phyloP scores from a whole-genome alignment of 2,888 invertebrate genomes.

The Saturnia pavonia region DNA sequence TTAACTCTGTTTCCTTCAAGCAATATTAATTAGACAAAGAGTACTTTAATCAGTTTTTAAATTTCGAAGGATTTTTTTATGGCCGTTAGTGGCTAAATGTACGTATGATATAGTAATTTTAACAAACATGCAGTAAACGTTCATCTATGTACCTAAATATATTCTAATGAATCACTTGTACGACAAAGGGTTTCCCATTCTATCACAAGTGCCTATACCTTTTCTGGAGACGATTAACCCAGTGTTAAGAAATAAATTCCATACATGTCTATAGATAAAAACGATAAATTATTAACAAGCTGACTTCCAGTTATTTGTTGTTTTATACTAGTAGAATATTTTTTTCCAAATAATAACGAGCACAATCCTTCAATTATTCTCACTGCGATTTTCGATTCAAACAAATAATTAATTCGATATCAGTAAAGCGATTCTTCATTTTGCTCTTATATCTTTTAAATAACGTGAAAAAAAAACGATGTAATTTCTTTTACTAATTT shows the following conservation, averaged over 20 bases:
- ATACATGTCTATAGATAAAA: too few species aligned
- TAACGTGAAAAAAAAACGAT: constrained; percentile 33
- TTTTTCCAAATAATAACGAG: background rate
- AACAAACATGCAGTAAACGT: background rate
- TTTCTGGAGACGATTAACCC: background rate
- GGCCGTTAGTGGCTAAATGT: too few species aligned
- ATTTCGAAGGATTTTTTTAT: too few species aligned
- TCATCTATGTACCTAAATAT: background rate
- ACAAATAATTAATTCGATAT: constrained; percentile 29
- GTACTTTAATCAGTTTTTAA: too few species aligned
- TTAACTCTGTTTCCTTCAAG: too few species aligned
- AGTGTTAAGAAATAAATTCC: background rate
- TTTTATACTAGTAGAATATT: background rate
- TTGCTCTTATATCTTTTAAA: constrained; percentile 34
- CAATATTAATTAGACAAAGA: too few species aligned
- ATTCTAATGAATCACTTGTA: background rate
- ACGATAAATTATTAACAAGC: background rate
- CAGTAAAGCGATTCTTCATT: constrained; percentile 39
- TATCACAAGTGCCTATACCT: background rate
- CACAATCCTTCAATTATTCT: background rate
- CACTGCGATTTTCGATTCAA: background rate
- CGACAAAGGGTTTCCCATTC: background rate
- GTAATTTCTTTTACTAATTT: constrained; percentile 33
- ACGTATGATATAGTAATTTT: too few species aligned
- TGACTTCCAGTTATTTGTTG: background rate